Evolutionary conservation across 2,113 vertebrate species (phyloP), one percentile per base, ranked within the genome.

Genomic region (Chelonoidis abingdonii): DNA sequence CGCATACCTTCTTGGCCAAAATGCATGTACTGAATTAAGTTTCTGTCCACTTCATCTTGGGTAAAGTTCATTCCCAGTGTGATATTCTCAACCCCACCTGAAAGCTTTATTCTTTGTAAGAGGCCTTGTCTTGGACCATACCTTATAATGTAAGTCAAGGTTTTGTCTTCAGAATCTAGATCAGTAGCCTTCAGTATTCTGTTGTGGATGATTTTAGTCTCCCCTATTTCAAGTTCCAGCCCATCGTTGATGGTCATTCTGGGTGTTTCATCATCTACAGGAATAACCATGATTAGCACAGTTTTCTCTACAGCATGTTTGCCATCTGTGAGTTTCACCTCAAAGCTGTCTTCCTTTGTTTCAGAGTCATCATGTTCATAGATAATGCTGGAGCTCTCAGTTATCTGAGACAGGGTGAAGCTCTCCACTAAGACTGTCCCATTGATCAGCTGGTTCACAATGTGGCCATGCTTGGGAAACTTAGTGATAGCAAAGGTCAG

Each of bases 351-450:
- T 79, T 98, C 98, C 90, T 98, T 99, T 16, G 99, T 99, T 97
- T 99, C 99, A 10, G 99, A 99, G 95, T 99, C 99, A 93, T 99
- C 99, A 0, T 99, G 99, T 87, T 99, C 99, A 0, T 99, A 99
- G 90, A 99, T 98, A 91, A 99, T 99, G 97, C 96, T 99, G 81
- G 99, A 99, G 88, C 98, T 98, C 95, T 99, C 99, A n/a, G 97
- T 97, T 97, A 99, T 99, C 97, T 99, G 99, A 95, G 99, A 99
- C 93, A 99, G 97, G 89, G 98, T 98, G 95, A 99, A 99, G 95
- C 99, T 99, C 86, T 98, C 98, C 2, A 99, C 98, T 13, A 98
- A 94, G 65, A 99, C 94, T 0, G 99, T 99, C 90, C 99, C 99
- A 13, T 99, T 99, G 49, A 98, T 97, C 93, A 99, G 94, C 96